Conservation (phyloP, 2,888 invertebrate genomes). For the Creontiades dilutus region DNA sequence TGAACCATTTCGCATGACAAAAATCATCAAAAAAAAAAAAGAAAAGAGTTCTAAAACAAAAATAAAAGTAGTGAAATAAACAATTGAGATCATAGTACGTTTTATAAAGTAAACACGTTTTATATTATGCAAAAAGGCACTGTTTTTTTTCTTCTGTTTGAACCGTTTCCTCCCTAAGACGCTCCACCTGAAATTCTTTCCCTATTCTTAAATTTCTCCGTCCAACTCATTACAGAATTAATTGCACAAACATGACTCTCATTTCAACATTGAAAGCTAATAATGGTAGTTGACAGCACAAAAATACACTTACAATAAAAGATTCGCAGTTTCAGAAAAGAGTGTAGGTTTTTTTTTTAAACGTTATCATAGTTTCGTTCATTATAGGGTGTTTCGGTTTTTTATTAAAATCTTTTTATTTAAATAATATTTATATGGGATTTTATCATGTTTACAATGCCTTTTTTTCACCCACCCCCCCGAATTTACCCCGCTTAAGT, state of each 20-base stretch:
- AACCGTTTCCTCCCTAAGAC: slow-evolving; percentile 20
- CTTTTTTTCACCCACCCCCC: slow-evolving; percentile 40
- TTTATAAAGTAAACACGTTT: slow-evolving; percentile 38
- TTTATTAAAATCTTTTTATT: background rate
- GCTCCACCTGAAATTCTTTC: background rate
- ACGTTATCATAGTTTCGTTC: background rate
- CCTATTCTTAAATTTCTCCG: slow-evolving; percentile 40
- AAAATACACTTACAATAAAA: slow-evolving; percentile 21
- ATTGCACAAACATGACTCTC: slow-evolving; percentile 52
- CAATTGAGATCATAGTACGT: slow-evolving; percentile 62
- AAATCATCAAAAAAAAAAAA: background rate
- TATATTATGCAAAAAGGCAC: slow-evolving; percentile 68
- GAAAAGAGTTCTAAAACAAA: background rate
- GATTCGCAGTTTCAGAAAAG: slow-evolving; percentile 47
- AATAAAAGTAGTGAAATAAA: slow-evolving; percentile 45
- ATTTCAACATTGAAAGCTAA: slow-evolving; percentile 52
- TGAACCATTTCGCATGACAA: slow-evolving; percentile 59
- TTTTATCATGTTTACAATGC: slow-evolving; percentile 55
- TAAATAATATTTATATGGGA: slow-evolving; percentile 56
- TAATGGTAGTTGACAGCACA: slow-evolving; percentile 66
- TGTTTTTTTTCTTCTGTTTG: slow-evolving; percentile 62
- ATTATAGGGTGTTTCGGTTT: slow-evolving; percentile 17
- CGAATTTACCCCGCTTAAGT: slow-evolving; percentile 40
- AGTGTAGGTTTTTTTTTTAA: slow-evolving; percentile 66
- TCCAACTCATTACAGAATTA: slow-evolving; percentile 58